Evolutionary conservation across 2,888 invertebrate species (phyloP).

Genomic region (Calameuta idolon): DNA sequence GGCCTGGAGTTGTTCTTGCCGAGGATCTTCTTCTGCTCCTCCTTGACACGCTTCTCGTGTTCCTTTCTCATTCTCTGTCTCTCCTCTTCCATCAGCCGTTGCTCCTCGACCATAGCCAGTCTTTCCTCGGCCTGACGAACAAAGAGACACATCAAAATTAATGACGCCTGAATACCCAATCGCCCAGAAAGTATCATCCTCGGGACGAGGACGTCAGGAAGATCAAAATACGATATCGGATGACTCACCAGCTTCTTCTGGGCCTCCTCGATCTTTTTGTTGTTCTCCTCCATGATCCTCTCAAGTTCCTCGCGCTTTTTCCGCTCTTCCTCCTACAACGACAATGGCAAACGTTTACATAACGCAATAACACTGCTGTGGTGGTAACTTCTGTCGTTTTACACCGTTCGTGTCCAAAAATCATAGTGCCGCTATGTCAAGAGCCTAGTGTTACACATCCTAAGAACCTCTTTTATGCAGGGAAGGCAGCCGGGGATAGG

Average conservation of each 20-base stretch:
- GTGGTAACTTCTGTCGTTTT: constrained; percentile 32
- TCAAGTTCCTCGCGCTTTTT: constrained; percentile 96
- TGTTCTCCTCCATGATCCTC: constrained; percentile 97
- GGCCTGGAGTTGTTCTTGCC: constrained; percentile 98
- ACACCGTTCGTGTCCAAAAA: constrained; percentile 49
- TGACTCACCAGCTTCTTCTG: constrained; percentile 91
- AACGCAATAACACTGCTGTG: constrained; percentile 38
- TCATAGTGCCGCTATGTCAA: constrained; percentile 58
- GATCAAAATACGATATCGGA: background rate
- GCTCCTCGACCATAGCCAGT: constrained; percentile 96
- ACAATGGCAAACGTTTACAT: constrained; percentile 62
- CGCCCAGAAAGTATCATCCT: background rate
- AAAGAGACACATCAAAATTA: constrained; percentile 8
- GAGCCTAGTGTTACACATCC: constrained; percentile 58
- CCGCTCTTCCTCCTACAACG: constrained; percentile 95
- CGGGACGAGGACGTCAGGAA: background rate
- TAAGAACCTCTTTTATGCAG: constrained; percentile 52
- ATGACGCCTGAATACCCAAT: background rate
- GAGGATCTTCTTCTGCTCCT: constrained; percentile 96
- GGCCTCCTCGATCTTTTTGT: constrained; percentile 96
- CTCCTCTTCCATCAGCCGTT: constrained; percentile 95
- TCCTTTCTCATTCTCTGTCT: constrained; percentile 92
- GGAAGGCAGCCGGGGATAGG: constrained; percentile 44
- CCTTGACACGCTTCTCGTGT: constrained; percentile 90
- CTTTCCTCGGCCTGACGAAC: constrained; percentile 90